Evolutionary conservation across 35 echinoderm and acorn worm species (phyloP), one percentile per base, ranked within the genome.

Genomic region (Heliocidaris tuberculata): DNA sequence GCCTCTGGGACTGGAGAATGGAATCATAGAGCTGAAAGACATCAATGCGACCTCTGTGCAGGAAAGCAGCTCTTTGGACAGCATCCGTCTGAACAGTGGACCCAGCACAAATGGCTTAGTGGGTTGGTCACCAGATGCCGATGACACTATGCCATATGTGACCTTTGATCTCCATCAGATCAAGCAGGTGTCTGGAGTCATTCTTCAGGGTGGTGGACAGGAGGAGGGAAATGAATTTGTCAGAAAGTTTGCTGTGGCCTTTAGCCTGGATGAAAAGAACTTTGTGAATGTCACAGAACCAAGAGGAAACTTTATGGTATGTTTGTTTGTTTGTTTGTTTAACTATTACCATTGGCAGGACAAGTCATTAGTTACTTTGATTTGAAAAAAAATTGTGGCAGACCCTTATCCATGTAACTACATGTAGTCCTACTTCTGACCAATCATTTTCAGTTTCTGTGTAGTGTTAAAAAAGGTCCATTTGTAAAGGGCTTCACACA

Each of bases 191-290:
- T 96, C 96, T 50, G 97, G 96, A 17, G 48, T 97, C 31, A 12
- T 95, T 13, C 31, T 98, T 31, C 97, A 98, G 94, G 97, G 97
- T 85, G 96, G 90, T 94, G 96, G 97, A 54, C n/a, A 31, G 15
- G 93, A n/a, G n/a, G n/a, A 87, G 0, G 92, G 88, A 21, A 88
- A 94, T 48, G 93, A 90, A 24, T 98, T 94, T 71, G 97, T 98
- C 31, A 94, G 59, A 35, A 49, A 86, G 11, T 96, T 98, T 49
- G 95, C 32, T 32, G 96, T 97, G 93, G 87, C 71, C 2, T 96
- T 94, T 48, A 98, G 97, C 61, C 50, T 94, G 31, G 96, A 95
- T 95, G 95, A 94, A 32, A 90, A 96, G 24, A 94, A 94, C 2
- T 97, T 86, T 85, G 31, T 95, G n/a, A 95, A 95, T 59, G 92